Conservation (phyloP, 2,797 vertebrate genomes). For the Anomalospiza imberbis region DNA sequence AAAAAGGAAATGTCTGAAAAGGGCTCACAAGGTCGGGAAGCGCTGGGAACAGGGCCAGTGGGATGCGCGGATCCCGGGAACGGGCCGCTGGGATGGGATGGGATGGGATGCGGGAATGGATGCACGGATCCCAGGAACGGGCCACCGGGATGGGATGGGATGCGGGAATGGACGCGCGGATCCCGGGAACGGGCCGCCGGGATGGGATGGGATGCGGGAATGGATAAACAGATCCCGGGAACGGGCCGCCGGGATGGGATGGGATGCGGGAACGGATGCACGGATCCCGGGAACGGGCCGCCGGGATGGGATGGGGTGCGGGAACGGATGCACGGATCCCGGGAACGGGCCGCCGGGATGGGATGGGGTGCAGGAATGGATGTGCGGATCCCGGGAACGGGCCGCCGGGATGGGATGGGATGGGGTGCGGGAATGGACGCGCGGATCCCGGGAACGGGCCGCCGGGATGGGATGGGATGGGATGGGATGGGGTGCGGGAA, state of each 20-base stretch:
- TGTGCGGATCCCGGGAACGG: accelerated
- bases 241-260: too few relatives aligned
- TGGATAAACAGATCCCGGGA: too few relatives aligned
- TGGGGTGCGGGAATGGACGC: not conserved
- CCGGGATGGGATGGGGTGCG: not conserved
- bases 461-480: too few relatives aligned
- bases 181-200: too few relatives aligned
- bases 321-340: too few relatives aligned
- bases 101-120: too few relatives aligned
- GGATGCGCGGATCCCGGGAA: not conserved
- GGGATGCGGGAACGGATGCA: too few relatives aligned
- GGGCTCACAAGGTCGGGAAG: accelerated
- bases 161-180: not conserved
- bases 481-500: too few relatives aligned
- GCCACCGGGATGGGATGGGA: too few relatives aligned
- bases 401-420: not conserved
- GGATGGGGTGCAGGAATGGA: not conserved
- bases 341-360: too few relatives aligned
- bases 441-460: not conserved
- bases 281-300: accelerated
- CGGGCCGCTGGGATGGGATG: accelerated
- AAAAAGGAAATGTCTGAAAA: not conserved
- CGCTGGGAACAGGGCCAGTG: accelerated
- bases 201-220: too few relatives aligned
- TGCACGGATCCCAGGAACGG: accelerated